A percentile compares a stretch with the other conserved stretches of the same genome.
Evolutionary conservation across 2,113 vertebrate genomes (phyloP).

Genomic region (Heterotilapia buettikoferi): DNA sequence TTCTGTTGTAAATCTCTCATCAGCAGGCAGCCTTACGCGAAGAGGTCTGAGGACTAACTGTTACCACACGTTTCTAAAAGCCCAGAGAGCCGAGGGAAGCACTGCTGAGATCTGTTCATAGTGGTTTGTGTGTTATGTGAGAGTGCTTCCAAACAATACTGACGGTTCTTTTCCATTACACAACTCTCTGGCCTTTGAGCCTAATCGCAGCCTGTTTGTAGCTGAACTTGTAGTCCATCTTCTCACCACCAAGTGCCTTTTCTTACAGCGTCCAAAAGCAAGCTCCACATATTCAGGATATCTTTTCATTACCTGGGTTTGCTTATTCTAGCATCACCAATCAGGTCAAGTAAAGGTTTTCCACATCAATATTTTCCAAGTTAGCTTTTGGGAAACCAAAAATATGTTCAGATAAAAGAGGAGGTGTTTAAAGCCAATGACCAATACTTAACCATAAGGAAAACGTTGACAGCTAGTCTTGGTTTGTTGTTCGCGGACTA

Average conservation of each 20-base stretch:
- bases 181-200: background rate
- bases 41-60: background rate
- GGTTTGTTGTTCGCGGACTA: background rate
- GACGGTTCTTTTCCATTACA: constrained; percentile 16
- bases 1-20: constrained; percentile 40
- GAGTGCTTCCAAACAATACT: background rate
- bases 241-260: background rate
- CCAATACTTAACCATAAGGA: background rate
- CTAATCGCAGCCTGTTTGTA: background rate
- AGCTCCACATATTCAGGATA: background rate
- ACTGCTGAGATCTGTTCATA: background rate
- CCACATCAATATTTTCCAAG: background rate
- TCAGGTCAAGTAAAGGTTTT: background rate
- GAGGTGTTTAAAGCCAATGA: background rate
- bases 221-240: background rate
- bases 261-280: background rate
- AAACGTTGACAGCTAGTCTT: background rate
- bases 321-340: background rate
- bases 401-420: background rate
- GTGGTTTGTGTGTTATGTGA: background rate
- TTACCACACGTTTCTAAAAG: constrained; percentile 8
- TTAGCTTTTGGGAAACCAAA: background rate
- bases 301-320: background rate
- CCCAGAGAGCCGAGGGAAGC: background rate
- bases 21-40: background rate